phyloP scores from a whole-genome alignment of 2,113 vertebrate species.

The Oreochromis niloticus region DNA sequence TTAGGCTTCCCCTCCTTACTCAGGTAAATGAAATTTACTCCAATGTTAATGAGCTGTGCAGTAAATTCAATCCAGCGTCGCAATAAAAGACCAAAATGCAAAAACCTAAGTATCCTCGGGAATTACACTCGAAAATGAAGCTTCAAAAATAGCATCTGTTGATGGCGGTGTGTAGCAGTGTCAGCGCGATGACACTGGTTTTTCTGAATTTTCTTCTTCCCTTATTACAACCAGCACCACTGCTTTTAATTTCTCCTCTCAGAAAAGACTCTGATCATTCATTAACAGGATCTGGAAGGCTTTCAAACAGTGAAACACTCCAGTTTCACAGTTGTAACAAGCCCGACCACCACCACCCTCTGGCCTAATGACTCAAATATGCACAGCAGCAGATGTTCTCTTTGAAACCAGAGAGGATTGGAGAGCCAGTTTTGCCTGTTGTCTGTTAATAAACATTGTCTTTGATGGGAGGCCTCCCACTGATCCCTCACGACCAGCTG shows the following conservation, averaged over 20 bases:
- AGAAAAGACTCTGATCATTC: background rate
- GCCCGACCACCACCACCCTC: background rate
- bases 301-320: background rate
- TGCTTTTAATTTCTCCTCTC: background rate
- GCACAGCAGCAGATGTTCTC: slow-evolving; percentile 26
- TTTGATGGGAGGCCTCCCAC: slow-evolving; percentile 6
- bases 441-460: slow-evolving; percentile 29
- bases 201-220: background rate
- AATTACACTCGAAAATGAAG: background rate
- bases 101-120: background rate
- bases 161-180: background rate
- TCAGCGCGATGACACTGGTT: background rate
- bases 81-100: background rate
- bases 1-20: background rate
- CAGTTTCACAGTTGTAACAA: background rate
- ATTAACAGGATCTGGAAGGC: background rate
- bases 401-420: background rate
- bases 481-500: slow-evolving; percentile 20
- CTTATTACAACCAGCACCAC: background rate
- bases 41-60: background rate
- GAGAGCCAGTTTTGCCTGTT: background rate
- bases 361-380: background rate
- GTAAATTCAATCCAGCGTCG: background rate
- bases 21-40: background rate
- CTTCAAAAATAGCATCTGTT: background rate